Percentiles rank a stretch among this genome's conserved stretches.
Evolutionary conservation across 2,797 vertebrate genomes (phyloP).

Genomic region (Acanthurus leucopareius): DNA sequence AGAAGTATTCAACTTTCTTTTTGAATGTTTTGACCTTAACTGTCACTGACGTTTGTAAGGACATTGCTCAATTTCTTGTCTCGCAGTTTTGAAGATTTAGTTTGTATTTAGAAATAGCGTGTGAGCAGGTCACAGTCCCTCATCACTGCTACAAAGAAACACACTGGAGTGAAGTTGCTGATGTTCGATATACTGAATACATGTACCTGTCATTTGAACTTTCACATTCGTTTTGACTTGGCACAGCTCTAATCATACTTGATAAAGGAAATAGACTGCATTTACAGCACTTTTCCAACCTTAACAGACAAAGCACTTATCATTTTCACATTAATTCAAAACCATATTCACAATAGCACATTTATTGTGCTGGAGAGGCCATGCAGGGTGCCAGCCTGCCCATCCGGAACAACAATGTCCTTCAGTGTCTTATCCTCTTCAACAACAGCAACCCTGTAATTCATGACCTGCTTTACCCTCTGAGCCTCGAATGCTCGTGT

Average conservation of each 20-base stretch:
- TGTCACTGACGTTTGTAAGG: too few relatives aligned
- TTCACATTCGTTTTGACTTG: conserved; percentile 62
- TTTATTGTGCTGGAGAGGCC: too few relatives aligned
- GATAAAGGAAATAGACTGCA: too few relatives aligned
- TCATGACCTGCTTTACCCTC: background rate
- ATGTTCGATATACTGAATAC: background rate
- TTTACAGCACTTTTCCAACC: background rate
- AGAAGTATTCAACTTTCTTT: background rate
- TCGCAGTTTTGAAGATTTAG: background rate
- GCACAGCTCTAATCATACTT: fast-evolving
- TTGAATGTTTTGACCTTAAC: background rate
- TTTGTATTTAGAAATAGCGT: background rate
- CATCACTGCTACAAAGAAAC: too few relatives aligned
- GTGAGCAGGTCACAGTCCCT: background rate
- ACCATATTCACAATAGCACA: too few relatives aligned
- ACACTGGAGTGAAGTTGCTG: background rate
- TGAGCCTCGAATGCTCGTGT: too few relatives aligned
- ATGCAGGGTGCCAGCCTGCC: background rate
- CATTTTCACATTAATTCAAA: too few relatives aligned
- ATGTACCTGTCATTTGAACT: background rate
- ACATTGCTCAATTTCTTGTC: background rate
- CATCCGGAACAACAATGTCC: background rate
- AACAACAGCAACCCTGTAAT: too few relatives aligned
- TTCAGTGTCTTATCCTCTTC: background rate
- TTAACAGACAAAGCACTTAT: too few relatives aligned